These are phyloP conservation scores for Clarias magur DNA, from an alignment of 2,113 vertebrate species.

Conservation along the genomic window DNA sequence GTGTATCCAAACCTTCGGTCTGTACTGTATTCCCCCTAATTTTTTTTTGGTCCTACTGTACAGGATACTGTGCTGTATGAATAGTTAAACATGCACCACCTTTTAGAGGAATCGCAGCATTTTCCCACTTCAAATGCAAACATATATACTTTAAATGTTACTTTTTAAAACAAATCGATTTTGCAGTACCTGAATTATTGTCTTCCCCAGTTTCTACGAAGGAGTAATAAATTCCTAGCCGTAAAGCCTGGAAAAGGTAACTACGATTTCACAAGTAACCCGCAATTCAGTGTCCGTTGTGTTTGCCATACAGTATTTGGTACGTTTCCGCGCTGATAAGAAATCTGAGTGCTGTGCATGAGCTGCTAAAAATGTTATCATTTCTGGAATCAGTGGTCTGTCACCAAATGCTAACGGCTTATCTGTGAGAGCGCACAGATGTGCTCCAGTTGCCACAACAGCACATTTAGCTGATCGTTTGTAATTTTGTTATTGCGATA, in stretches of 20 bases:
- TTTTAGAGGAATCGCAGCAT: no score
- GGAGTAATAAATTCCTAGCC: not conserved
- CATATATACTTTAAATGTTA: no score
- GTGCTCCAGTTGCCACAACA: conserved; percentile 30
- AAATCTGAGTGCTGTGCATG: conserved; percentile 5
- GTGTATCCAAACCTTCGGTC: no score
- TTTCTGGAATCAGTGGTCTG: conserved; percentile 18
- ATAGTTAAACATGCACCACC: no score
- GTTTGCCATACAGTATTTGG: not conserved
- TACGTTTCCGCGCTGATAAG: conserved; percentile 8
- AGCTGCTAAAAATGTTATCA: conserved; percentile 29
- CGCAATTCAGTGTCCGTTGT: not conserved
- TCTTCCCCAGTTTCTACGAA: not conserved
- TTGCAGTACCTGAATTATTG: no score
- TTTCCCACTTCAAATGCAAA: no score
- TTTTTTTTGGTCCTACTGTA: no score
- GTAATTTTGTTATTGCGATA: conserved; percentile 29
- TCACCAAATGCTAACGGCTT: conserved; percentile 16
- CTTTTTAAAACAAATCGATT: no score
- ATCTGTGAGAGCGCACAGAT: conserved; percentile 4
- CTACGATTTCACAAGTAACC: not conserved
- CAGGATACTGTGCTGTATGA: no score
- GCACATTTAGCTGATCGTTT: conserved; percentile 25
- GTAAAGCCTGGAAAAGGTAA: not conserved
- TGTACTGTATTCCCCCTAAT: no score